Percentiles rank a stretch among this genome's conserved stretches.
phyloP scores from a whole-genome alignment of 2,113 vertebrate genomes.

The Perca fluviatilis region DNA sequence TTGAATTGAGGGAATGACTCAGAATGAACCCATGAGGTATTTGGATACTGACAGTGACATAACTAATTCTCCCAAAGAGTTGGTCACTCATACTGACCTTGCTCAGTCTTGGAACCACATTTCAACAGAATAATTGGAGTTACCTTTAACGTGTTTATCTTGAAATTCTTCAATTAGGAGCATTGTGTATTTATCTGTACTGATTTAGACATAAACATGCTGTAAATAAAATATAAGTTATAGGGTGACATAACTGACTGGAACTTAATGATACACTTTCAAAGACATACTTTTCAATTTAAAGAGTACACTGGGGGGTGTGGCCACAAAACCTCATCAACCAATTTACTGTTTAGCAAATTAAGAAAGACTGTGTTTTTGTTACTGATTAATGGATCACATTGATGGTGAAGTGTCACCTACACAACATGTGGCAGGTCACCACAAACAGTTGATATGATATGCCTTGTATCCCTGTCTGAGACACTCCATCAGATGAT shows the following conservation, averaged over 20 bases:
- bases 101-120: too few species aligned
- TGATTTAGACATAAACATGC: not conserved
- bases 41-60: constrained; percentile 20
- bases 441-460: not conserved
- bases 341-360: not conserved
- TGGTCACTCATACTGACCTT: constrained; percentile 7
- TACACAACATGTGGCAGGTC: not conserved
- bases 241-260: not conserved
- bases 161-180: too few species aligned
- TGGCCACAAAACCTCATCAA: not conserved
- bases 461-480: not conserved
- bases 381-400: not conserved
- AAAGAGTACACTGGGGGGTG: not conserved
- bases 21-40: constrained; percentile 5
- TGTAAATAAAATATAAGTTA: not conserved
- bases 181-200: not conserved
- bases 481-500: not conserved
- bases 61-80: constrained; percentile 14
- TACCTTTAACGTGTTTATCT: too few species aligned
- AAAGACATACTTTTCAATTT: not conserved
- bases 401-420: not conserved
- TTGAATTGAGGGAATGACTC: constrained; percentile 14
- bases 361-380: not conserved
- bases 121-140: too few species aligned
- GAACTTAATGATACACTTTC: not conserved